Conservation (phyloP, 2,113 vertebrate species). For the Mystacornis crossleyi region DNA sequence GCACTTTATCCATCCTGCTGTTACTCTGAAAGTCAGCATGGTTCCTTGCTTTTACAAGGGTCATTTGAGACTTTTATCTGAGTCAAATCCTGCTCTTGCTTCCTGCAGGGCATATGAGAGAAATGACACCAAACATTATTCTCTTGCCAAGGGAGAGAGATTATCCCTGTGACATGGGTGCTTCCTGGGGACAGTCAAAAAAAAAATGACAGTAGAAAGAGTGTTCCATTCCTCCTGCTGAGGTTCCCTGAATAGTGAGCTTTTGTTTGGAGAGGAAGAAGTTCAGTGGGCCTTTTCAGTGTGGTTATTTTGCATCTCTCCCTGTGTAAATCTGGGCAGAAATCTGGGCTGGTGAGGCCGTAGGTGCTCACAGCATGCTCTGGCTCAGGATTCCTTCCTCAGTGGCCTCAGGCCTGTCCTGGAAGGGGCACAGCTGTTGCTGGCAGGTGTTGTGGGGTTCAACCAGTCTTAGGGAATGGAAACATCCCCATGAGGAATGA, state of each 20-base stretch:
- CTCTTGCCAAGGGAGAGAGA: background rate
- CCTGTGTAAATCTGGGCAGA: background rate
- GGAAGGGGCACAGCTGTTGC: background rate
- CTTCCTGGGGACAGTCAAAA: background rate
- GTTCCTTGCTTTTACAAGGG: constrained; percentile 24
- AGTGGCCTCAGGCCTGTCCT: background rate
- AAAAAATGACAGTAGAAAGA: background rate
- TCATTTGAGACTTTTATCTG: constrained; percentile 39
- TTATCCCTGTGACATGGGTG: background rate
- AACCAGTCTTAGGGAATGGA: background rate
- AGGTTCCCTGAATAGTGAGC: background rate
- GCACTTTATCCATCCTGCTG: background rate
- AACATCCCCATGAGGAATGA: background rate
- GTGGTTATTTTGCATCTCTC: background rate
- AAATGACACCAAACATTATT: background rate
- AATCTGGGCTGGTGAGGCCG: background rate
- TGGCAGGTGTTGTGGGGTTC: background rate
- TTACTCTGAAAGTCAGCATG: background rate
- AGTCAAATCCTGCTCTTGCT: constrained; percentile 9
- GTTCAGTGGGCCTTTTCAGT: background rate
- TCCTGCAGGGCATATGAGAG: background rate
- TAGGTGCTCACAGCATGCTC: background rate
- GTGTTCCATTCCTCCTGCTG: background rate
- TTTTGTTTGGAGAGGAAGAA: background rate
- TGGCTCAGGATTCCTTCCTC: background rate